Conservation (phyloP, 2,113 vertebrate genomes). For the Nesogale talazaci region DNA sequence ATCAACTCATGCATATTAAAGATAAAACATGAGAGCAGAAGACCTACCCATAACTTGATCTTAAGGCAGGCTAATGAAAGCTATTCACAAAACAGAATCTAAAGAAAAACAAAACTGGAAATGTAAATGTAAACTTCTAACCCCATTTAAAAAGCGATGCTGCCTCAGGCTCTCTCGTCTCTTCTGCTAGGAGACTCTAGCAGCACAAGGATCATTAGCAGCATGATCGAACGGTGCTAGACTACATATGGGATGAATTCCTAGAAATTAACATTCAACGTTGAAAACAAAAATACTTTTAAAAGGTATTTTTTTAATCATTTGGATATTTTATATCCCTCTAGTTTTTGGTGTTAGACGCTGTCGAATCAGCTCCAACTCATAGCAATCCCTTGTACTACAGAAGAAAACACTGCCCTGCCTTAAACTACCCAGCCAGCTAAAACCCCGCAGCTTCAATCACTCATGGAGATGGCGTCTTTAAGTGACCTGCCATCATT, state of each 20-base stretch:
- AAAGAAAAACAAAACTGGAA: conserved; percentile 2
- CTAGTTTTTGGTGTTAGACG: too few relatives aligned
- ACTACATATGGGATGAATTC: conserved; percentile 25
- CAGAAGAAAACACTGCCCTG: too few relatives aligned
- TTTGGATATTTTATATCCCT: too few relatives aligned
- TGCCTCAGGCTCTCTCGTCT: not conserved
- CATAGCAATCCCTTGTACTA: too few relatives aligned
- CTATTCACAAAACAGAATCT: conserved; percentile 31
- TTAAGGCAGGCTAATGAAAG: not conserved
- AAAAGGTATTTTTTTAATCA: conserved; percentile 38
- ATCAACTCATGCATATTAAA: not conserved
- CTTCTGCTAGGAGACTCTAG: conserved; percentile 39
- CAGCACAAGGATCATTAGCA: conserved; percentile 57
- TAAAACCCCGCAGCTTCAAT: not conserved
- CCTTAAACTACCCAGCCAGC: not conserved
- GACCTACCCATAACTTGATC: not conserved
- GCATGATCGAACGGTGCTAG: conserved; percentile 54
- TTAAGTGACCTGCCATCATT: not conserved
- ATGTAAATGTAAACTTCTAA: conserved; percentile 62
- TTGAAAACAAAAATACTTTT: conserved; percentile 54
- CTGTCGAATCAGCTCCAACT: too few relatives aligned
- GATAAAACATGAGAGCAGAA: not conserved
- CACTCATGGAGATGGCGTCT: not conserved
- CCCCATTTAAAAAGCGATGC: conserved; percentile 55
- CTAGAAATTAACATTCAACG: conserved; percentile 65